A percentile compares a stretch with the other conserved stretches of the same genome.
Evolutionary conservation across 1,140 invertebrate species (phyloP).

Genomic region (Vanessa atalanta): DNA sequence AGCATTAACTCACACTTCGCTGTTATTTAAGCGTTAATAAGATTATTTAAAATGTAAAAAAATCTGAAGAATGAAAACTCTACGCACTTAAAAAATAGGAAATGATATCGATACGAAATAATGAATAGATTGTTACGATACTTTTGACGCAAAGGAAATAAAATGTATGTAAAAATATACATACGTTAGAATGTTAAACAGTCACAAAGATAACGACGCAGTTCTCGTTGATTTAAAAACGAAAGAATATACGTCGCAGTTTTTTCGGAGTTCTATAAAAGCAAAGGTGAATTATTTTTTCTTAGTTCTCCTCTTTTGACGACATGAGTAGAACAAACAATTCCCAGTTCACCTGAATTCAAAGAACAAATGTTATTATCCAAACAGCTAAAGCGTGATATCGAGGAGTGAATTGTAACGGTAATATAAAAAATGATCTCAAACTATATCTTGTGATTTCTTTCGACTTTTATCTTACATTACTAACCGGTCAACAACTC

Average conservation of each 20-base stretch:
- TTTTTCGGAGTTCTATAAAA: not conserved
- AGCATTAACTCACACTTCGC: not conserved
- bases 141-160: not conserved
- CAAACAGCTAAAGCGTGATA: not conserved
- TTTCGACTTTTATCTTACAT: not conserved
- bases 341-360: not conserved
- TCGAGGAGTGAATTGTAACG: not conserved
- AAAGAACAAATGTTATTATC: not conserved
- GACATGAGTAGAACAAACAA: not conserved
- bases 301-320: not conserved
- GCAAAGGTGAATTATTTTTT: not conserved
- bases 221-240: not conserved
- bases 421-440: not conserved
- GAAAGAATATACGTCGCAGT: constrained; percentile 1
- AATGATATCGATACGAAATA: not conserved
- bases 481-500: constrained; percentile 6
- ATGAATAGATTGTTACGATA: constrained; percentile 7
- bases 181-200: constrained; percentile 22
- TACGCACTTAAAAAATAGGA: not conserved
- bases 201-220: constrained; percentile 7
- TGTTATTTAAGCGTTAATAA: not conserved
- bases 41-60: not conserved
- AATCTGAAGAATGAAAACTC: not conserved
- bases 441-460: not conserved
- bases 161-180: constrained; percentile 27